Conservation (phyloP, 2,888 invertebrate genomes). For the Hymenopus coronatus region DNA sequence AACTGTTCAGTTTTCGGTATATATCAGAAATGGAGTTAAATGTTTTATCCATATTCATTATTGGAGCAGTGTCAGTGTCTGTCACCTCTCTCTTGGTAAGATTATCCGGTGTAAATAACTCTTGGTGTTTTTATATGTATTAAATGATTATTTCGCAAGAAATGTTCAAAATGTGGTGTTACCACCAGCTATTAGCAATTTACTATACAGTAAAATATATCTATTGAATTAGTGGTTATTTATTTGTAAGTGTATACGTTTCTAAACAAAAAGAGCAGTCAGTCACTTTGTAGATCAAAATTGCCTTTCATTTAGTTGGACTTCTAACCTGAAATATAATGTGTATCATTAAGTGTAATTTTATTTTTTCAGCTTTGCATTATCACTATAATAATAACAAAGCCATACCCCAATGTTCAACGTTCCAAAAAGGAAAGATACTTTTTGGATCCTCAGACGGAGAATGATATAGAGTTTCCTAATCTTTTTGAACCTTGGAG, state of each 20-base stretch:
- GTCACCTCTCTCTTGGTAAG: neutral
- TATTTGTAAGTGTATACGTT: too few relatives aligned
- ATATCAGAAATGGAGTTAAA: neutral
- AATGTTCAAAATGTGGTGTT: too few relatives aligned
- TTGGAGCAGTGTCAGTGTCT: neutral
- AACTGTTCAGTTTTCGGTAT: neutral
- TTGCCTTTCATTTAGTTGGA: too few relatives aligned
- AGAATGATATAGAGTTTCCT: conserved; percentile 63
- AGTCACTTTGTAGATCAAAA: too few relatives aligned
- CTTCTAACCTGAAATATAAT: neutral
- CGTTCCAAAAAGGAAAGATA: conserved; percentile 73
- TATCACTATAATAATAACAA: conserved; percentile 59
- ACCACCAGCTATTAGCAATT: too few relatives aligned
- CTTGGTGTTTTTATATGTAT: too few relatives aligned
- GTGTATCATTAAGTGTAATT: neutral
- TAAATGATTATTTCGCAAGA: too few relatives aligned
- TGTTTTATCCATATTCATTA: neutral
- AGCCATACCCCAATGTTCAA: conserved; percentile 64
- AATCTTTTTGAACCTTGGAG: conserved; percentile 66
- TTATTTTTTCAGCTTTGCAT: conserved; percentile 57
- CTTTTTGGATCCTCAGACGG: conserved; percentile 63
- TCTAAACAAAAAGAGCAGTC: too few relatives aligned
- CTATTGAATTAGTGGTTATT: too few relatives aligned
- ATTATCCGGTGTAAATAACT: neutral
- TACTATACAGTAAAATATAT: too few relatives aligned